Evolutionary conservation across 2,888 invertebrate species (phyloP), one percentile per base, ranked within the genome.

Genomic region (Dryocosmus kuriphilus): DNA sequence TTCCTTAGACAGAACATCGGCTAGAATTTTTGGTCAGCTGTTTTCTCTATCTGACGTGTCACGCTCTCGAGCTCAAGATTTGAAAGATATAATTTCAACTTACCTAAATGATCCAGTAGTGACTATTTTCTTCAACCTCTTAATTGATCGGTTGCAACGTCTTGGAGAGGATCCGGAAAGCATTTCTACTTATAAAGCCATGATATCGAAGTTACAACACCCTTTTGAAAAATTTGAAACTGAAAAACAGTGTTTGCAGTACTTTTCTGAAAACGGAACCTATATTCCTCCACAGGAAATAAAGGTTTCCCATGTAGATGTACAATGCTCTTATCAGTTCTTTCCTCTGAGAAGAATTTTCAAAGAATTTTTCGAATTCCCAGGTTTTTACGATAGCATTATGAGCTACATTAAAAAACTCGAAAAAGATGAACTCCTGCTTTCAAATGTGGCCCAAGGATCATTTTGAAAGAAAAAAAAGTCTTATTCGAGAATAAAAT

Each of bases 311-410:
- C 32, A 32, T 32, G 32, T 32, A 8, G 32, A 76, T 16, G 51
- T 32, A 3, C 5, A 32, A 32, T 32, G 32, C 32, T 32, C 32
- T 32, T 32, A 32, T 32, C 46, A 83, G 77, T 79, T 81, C 57
- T 51, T 83, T 73, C 77, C 81, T 27, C 24, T 80, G 51, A 32
- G 77, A 32, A 51, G 73, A 14, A 77, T 79, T n/a, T 76, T 83
- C 1, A 55, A 80, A 76, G 77, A 77, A 30, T 60, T 81, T 71
- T 81, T 81, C 27, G n/a, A 83, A 80, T 22, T 82, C 11, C 80
- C 79, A 19, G 38, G 65, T 71, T 46, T 79, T 22, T 77, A 79
- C 51, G 75, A 79, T 60, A 38, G 67, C 30, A 80, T 67, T n/a
- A 27, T 77, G 24, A 57, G 73, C 19, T 77, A 81, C 77, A n/a